phyloP scores from a whole-genome alignment of 2,888 invertebrate genomes.

The Zelleria hepariella region DNA sequence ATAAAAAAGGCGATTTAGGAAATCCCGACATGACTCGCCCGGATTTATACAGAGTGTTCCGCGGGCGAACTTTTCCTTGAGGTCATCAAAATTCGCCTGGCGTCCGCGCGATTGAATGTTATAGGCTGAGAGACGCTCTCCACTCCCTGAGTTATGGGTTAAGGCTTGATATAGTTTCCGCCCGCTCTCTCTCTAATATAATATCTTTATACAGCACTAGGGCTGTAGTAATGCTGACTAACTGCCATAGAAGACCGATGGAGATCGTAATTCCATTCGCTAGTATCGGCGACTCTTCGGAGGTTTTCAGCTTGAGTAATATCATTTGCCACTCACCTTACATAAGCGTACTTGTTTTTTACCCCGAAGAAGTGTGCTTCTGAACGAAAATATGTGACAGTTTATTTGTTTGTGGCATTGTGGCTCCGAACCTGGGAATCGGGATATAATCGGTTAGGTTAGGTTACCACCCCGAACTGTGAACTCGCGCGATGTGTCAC shows the following conservation, averaged over 20 bases:
- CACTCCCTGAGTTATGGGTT: constrained; percentile 55
- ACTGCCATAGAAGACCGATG: not conserved
- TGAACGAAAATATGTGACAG: too few species aligned
- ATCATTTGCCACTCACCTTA: too few species aligned
- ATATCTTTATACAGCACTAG: constrained; percentile 7
- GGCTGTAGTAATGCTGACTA: not conserved
- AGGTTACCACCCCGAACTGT: too few species aligned
- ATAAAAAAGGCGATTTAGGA: constrained; percentile 66
- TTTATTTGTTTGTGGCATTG: too few species aligned
- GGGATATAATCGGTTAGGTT: too few species aligned
- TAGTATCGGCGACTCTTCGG: too few species aligned
- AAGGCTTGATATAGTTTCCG: constrained; percentile 15
- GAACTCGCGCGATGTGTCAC: too few species aligned
- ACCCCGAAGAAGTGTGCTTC: too few species aligned
- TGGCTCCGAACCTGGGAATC: too few species aligned
- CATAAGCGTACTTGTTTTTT: too few species aligned
- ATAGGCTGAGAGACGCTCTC: constrained; percentile 60
- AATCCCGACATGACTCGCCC: constrained; percentile 64
- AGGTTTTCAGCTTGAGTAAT: too few species aligned
- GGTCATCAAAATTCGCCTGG: constrained; percentile 67
- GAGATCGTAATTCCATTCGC: not conserved
- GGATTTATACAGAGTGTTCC: constrained; percentile 66
- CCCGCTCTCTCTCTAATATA: not conserved
- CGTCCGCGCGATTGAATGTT: constrained; percentile 68
- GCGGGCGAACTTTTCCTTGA: constrained; percentile 57